Evolutionary conservation across 2,113 vertebrate species (phyloP), one percentile per base, ranked within the genome.

Genomic region (Ranitomeya variabilis): DNA sequence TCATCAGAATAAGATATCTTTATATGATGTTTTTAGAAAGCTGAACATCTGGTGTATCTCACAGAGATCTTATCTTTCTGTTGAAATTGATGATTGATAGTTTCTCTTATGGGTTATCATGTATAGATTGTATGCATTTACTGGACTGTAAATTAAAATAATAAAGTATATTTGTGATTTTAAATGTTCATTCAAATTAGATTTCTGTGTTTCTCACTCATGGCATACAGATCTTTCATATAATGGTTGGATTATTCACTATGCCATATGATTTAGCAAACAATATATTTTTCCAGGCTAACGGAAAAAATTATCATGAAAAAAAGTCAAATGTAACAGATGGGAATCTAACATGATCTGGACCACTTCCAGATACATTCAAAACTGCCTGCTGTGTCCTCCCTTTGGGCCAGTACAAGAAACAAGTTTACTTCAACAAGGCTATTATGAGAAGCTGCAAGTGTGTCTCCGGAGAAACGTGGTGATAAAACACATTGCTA

Each of bases 351-450:
- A 88, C 80, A 84, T 84, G 15, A 67, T 84, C 71, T 88, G 87
- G 87, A 88, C 16, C 45, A 12, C 7, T 59, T 88, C 81, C 87
- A 88, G 62, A 78, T 54, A 66, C 71, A 88, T 83, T 88, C 31
- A 83, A 60, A 62, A 66, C 45, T 88, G 86, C 87, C 87, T 88
- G 71, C 80, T 83, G 80, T 88, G 87, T 83, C 71, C 37, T 88
- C 80, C 87, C 87, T 88, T 88, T 88, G 71, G 87, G 87, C 81
- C 80, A 88, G 87, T 88, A 88, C 87, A 88, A 83, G 87, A 88
- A 88, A 88, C 87, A 88, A 88, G 80, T 88, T 88, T 74, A 84
- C 80, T 88, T 78, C 71, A 77, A 78, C 87, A 84, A 83, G 80
- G 60, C 71, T 88, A 88, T 88, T 88, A 88, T 45, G 66, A 26